These are phyloP conservation scores for Vulpes lagopus DNA, from an alignment of 2,113 vertebrate genomes.

Conservation along the genomic window DNA sequence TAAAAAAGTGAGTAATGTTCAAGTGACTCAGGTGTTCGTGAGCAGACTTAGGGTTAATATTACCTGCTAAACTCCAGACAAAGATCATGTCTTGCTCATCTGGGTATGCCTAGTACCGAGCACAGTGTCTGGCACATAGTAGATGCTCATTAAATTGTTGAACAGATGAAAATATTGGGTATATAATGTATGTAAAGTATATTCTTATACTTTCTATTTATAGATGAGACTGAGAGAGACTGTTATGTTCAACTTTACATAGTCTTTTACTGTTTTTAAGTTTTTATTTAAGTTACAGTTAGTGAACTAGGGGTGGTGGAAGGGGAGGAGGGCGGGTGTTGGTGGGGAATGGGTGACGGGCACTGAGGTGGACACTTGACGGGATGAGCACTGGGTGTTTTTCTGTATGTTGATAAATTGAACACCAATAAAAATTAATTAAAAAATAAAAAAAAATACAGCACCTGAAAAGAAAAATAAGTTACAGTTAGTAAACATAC, in stretches of 20 bases:
- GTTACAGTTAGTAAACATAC: neutral
- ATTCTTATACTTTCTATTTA: neutral
- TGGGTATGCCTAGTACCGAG: neutral
- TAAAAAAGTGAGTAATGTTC: constrained; percentile 5
- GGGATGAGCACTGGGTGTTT: too few species aligned
- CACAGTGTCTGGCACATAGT: neutral
- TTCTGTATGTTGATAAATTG: too few species aligned
- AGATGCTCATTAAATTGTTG: constrained; percentile 15
- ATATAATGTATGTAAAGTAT: neutral
- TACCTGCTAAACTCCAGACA: neutral
- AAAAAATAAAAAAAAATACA: too few species aligned
- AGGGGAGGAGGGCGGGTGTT: too few species aligned
- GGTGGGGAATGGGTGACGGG: too few species aligned
- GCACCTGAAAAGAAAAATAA: neutral
- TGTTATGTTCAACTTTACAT: neutral
- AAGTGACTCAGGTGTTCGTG: neutral
- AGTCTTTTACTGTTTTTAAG: neutral
- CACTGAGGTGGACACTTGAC: too few species aligned
- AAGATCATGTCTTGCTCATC: neutral
- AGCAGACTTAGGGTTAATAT: neutral
- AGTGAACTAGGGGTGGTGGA: neutral
- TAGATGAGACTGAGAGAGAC: neutral
- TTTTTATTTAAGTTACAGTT: neutral
- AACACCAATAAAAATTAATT: too few species aligned
- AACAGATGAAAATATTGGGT: neutral